Percentiles rank a stretch among this genome's conserved stretches.
These are phyloP conservation scores for Tragelaphus imberbis DNA, from an alignment of 2,113 vertebrate species.

Conservation along the genomic window DNA sequence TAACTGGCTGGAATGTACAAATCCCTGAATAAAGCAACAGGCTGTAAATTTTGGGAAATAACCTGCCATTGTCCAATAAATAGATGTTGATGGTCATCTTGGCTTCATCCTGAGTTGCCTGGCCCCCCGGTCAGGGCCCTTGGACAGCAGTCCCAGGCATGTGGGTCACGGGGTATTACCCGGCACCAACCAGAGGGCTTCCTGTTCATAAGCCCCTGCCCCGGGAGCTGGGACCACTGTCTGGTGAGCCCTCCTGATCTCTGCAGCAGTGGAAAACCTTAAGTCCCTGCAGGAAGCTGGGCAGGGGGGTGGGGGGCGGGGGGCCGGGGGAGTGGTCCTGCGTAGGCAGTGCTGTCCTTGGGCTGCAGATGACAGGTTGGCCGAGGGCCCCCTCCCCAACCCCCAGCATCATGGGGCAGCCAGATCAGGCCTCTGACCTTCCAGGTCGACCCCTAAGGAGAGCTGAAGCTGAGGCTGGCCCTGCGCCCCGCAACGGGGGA, in stretches of 20 bases:
- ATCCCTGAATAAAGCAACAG: conserved; percentile 60
- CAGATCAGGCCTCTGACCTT: background rate
- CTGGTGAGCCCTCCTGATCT: too few relatives aligned
- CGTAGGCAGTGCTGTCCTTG: fast-evolving
- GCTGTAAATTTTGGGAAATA: conserved; percentile 69
- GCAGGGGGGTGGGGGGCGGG: background rate
- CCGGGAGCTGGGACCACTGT: background rate
- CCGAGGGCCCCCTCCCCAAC: background rate
- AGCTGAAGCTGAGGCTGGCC: background rate
- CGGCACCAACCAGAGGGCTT: background rate
- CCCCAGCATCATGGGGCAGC: background rate
- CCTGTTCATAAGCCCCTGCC: background rate
- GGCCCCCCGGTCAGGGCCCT: background rate
- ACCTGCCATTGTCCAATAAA: conserved; percentile 71
- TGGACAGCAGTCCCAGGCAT: background rate
- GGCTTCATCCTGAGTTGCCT: background rate
- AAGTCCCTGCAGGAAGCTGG: background rate
- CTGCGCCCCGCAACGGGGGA: background rate
- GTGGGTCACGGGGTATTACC: background rate
- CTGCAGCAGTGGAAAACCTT: background rate
- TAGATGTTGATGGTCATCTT: background rate
- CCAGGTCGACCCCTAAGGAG: background rate
- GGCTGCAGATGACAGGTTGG: background rate
- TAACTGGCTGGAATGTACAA: conserved; percentile 62
- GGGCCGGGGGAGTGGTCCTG: background rate